phyloP scores from a whole-genome alignment of 1,140 invertebrate species.

The Anagrus nilaparvatae region DNA sequence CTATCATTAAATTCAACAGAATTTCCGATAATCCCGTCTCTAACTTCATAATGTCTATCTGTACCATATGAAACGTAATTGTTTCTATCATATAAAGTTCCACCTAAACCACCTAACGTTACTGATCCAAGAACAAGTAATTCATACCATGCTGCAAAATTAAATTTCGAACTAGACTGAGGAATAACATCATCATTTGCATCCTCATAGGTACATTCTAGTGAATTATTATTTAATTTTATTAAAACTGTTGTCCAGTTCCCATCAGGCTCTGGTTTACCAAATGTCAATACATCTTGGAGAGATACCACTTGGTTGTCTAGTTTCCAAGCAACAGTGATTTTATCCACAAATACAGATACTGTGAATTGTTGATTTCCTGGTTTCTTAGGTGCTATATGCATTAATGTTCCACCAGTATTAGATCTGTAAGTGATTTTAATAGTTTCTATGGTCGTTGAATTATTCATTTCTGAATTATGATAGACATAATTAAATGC shows the following conservation, averaged over 20 bases:
- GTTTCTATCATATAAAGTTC: slow-evolving; percentile 23
- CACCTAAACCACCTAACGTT: slow-evolving; percentile 33
- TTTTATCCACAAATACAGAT: slow-evolving; percentile 57
- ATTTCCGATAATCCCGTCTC: slow-evolving; percentile 26
- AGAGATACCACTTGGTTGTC: slow-evolving; percentile 38
- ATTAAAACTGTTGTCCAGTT: slow-evolving; percentile 60
- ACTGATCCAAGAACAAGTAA: slow-evolving; percentile 42
- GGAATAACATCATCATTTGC: slow-evolving; percentile 23
- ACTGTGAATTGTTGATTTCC: slow-evolving; percentile 51
- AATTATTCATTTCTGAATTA: slow-evolving; percentile 22
- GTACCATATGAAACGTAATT: slow-evolving; percentile 29
- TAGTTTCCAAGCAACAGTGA: slow-evolving; percentile 57
- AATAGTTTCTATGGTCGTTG: slow-evolving; percentile 41
- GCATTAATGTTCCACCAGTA: slow-evolving; percentile 60
- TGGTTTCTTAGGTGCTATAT: slow-evolving; percentile 45
- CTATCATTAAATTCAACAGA: slow-evolving; percentile 28
- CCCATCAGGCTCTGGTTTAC: slow-evolving; percentile 50
- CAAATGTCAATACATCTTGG: slow-evolving; percentile 46
- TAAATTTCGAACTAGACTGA: slow-evolving; percentile 31
- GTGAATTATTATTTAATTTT: slow-evolving; percentile 42
- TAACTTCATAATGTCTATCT: slow-evolving; percentile 23
- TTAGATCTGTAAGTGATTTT: slow-evolving; percentile 56
- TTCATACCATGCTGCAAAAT: slow-evolving; percentile 50
- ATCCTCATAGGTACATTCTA: slow-evolving; percentile 39
- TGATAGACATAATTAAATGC: slow-evolving; percentile 45